Evolutionary conservation across 1,140 invertebrate genomes (phyloP).

Genomic region (Euborellia annulipes): DNA sequence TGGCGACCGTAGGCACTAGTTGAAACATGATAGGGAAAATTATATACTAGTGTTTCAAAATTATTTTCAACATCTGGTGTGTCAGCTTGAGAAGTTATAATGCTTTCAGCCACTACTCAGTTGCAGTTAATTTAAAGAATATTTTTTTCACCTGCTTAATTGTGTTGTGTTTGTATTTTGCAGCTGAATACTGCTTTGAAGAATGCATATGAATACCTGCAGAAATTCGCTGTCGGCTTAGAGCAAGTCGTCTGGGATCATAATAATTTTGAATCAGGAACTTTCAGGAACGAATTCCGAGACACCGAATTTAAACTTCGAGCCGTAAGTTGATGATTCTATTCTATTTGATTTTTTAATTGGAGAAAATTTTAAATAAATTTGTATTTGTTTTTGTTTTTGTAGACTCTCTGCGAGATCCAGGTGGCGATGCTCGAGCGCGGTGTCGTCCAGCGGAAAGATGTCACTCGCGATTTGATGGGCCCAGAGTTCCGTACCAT

Average conservation of each 20-base stretch:
- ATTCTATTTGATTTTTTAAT: too few species aligned
- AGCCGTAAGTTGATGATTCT: slow-evolving; percentile 26
- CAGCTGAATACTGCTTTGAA: slow-evolving; percentile 37
- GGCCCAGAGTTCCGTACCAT: slow-evolving; percentile 29
- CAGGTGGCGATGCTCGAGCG: slow-evolving; percentile 38
- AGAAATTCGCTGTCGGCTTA: slow-evolving; percentile 45
- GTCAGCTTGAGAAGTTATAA: too few species aligned
- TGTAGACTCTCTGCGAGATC: slow-evolving; percentile 36
- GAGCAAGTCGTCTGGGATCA: slow-evolving; percentile 50
- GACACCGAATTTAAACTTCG: slow-evolving; percentile 37
- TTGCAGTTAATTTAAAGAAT: too few species aligned
- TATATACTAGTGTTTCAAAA: too few species aligned
- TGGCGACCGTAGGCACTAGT: too few species aligned
- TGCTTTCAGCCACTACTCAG: too few species aligned
- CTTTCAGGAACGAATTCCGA: slow-evolving; percentile 36
- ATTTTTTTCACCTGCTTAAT: too few species aligned
- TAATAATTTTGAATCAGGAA: slow-evolving; percentile 26
- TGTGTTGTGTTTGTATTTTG: slow-evolving; percentile 21
- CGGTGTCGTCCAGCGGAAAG: slow-evolving; percentile 27
- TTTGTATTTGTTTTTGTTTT: slow-evolving; percentile 12
- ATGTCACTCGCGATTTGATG: slow-evolving; percentile 41
- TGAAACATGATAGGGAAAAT: too few species aligned
- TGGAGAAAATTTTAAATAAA: neutral
- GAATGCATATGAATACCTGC: slow-evolving; percentile 40
- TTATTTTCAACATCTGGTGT: too few species aligned